Conservation (phyloP, 1,140 invertebrate genomes). For the Lethrus apterus region DNA sequence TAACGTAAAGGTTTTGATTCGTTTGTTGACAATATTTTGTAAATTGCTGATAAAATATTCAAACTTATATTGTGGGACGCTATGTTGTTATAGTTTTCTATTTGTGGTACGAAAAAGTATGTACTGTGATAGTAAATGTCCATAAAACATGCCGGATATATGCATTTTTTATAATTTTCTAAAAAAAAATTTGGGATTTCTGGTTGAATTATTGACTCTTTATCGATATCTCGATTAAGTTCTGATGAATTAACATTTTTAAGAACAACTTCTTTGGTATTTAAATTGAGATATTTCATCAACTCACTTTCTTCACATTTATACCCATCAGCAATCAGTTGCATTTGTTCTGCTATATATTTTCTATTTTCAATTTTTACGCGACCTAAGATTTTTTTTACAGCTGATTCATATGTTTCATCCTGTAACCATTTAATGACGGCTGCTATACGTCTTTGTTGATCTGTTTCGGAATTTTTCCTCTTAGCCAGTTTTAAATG, state of each 20-base stretch:
- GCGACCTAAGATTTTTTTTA: conserved; percentile 55
- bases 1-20: conserved; percentile 38
- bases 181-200: conserved; percentile 59
- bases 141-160: conserved; percentile 54
- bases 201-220: not conserved
- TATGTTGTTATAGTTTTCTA: conserved; percentile 57
- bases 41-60: conserved; percentile 58
- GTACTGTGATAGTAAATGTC: conserved; percentile 57
- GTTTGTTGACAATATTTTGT: conserved; percentile 46
- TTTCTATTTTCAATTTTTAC: conserved; percentile 48
- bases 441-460: conserved; percentile 55
- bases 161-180: conserved; percentile 49
- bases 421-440: conserved; percentile 67
- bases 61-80: conserved; percentile 55
- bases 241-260: not conserved
- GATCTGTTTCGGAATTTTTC: conserved; percentile 46
- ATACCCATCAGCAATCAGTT: conserved; percentile 56
- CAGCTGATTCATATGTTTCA: conserved; percentile 59
- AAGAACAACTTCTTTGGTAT: conserved; percentile 9
- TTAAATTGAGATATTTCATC: conserved; percentile 47
- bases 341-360: conserved; percentile 49
- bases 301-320: conserved; percentile 48
- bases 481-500: conserved; percentile 56
- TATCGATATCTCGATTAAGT: conserved; percentile 15
- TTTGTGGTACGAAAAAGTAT: conserved; percentile 62